Conservation (phyloP, 2,113 vertebrate species). For the Rhegmatorhina hoffmannsi region DNA sequence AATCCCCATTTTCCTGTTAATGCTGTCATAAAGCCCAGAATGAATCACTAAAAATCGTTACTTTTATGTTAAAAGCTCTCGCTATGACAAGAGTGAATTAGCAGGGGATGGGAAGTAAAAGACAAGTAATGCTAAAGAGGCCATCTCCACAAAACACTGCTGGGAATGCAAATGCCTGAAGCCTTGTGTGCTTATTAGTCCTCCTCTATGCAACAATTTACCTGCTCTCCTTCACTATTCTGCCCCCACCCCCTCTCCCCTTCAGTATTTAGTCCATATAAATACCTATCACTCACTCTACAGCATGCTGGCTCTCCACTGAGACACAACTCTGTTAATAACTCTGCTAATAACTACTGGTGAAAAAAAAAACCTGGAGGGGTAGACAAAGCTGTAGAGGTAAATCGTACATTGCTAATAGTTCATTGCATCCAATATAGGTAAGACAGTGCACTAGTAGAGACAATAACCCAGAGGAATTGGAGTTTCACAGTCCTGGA, state of each 20-base stretch:
- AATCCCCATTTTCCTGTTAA: not conserved
- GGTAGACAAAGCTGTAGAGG: not conserved
- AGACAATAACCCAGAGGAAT: not conserved
- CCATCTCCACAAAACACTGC: not conserved
- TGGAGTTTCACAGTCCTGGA: not conserved
- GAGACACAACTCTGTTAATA: not conserved
- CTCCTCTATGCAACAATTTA: not conserved
- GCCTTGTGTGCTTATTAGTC: not conserved
- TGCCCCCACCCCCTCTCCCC: not conserved
- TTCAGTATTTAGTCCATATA: not conserved
- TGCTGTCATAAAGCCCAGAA: not conserved
- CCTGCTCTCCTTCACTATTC: not conserved
- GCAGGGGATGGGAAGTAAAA: not conserved
- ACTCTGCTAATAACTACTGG: not conserved
- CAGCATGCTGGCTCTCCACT: not conserved
- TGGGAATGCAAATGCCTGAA: not conserved
- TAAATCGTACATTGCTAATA: not conserved
- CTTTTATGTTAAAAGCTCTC: constrained; percentile 41
- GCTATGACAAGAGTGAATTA: constrained; percentile 18
- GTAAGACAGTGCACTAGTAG: not conserved
- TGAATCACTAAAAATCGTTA: constrained; percentile 17
- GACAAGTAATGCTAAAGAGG: constrained; percentile 7
- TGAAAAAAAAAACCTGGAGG: not conserved
- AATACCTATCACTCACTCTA: not conserved
- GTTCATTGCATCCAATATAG: not conserved